Evolutionary conservation across 2,797 vertebrate species (phyloP).

Genomic region (Synaphobranchus kaupii): DNA sequence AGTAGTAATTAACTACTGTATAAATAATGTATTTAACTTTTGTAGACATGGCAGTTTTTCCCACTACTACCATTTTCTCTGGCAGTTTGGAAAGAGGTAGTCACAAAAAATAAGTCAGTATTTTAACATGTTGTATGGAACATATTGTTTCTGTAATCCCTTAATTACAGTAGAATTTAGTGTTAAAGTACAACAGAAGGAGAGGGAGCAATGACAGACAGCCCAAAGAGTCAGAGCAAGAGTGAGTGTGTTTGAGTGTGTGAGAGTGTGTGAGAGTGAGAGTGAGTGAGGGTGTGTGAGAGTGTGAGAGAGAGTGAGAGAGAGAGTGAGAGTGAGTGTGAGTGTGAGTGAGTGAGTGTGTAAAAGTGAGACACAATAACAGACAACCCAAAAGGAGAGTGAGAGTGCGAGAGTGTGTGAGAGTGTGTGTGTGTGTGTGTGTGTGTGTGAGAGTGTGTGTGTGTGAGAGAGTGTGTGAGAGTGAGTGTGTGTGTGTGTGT

Average conservation of each 20-base stretch:
- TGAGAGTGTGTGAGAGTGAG: not conserved
- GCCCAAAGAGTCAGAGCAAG: too few relatives aligned
- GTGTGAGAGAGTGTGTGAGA: too few relatives aligned
- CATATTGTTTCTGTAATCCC: not conserved
- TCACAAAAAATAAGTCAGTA: not conserved
- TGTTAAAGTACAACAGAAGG: not conserved
- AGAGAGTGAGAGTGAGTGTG: too few relatives aligned
- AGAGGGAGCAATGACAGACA: not conserved
- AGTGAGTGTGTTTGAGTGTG: too few relatives aligned
- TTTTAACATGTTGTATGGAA: not conserved
- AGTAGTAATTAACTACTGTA: not conserved
- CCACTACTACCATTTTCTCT: not conserved
- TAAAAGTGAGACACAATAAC: too few relatives aligned
- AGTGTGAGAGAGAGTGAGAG: too few relatives aligned
- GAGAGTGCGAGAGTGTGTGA: not conserved
- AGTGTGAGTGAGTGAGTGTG: too few relatives aligned
- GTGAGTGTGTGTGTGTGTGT: too few relatives aligned
- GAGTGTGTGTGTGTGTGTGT: too few relatives aligned
- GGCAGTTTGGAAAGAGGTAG: not conserved
- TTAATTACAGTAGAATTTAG: not conserved
- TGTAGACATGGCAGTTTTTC: not conserved
- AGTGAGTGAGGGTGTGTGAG: too few relatives aligned
- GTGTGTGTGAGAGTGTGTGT: too few relatives aligned
- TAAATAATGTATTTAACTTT: not conserved
- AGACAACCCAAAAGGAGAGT: too few relatives aligned